Percentiles rank a stretch among this genome's conserved stretches.
Evolutionary conservation across 2,888 invertebrate species (phyloP).

Genomic region (Monoplex corrugatus): DNA sequence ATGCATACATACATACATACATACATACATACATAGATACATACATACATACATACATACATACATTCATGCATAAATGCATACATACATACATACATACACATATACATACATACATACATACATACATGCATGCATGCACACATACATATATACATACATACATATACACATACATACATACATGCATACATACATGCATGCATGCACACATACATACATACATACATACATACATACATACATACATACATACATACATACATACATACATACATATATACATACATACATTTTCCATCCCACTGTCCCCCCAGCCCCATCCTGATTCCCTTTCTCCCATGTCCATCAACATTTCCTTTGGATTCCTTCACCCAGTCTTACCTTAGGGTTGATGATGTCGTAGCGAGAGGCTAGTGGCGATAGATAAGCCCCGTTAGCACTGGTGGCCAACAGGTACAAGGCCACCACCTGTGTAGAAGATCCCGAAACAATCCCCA

Average conservation of each 20-base stretch:
- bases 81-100: neutral
- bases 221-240: neutral
- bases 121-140: neutral
- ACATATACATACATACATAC: neutral
- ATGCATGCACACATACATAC: neutral
- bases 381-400: slow-evolving; percentile 27
- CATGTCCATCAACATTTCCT: neutral
- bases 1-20: no score
- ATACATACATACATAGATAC: neutral
- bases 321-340: neutral
- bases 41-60: neutral
- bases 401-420: slow-evolving; percentile 20
- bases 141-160: neutral
- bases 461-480: neutral
- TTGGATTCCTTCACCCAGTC: no score
- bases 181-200: slow-evolving; percentile 14
- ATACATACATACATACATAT: slow-evolving; percentile 16
- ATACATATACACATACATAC: slow-evolving; percentile 32
- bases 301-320: neutral
- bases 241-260: neutral
- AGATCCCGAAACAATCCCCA: neutral
- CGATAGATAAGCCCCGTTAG: neutral
- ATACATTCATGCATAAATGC: neutral
- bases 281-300: neutral
- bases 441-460: neutral